Conservation (phyloP, 2,113 vertebrate species). For the Odocoileus virginianus region DNA sequence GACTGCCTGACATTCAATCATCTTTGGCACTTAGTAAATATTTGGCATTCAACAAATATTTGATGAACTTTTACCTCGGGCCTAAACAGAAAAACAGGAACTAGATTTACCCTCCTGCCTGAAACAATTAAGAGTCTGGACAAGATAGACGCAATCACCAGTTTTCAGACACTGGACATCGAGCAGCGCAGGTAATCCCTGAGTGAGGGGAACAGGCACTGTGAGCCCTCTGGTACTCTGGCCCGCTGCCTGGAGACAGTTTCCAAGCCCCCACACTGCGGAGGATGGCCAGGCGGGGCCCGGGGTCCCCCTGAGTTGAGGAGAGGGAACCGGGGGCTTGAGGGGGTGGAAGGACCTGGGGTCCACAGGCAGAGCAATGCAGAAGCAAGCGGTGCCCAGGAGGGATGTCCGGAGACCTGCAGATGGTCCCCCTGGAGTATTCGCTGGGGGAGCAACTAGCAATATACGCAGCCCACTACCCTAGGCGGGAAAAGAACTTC, state of each 20-base stretch:
- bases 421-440: accelerated
- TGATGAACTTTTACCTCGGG: neutral
- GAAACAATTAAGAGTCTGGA: neutral
- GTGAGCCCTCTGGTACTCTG: accelerated
- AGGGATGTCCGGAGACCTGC: accelerated
- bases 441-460: neutral
- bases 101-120: neutral
- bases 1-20: neutral
- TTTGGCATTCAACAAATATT: neutral
- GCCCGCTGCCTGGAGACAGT: neutral
- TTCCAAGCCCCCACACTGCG: neutral
- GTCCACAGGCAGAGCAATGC: neutral
- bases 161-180: neutral
- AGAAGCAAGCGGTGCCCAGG: accelerated
- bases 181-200: neutral
- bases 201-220: neutral
- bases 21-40: neutral
- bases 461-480: accelerated
- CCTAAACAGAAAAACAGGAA: neutral
- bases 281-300: neutral
- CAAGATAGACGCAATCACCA: neutral
- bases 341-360: neutral
- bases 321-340: too few relatives aligned
- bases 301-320: neutral
- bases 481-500: accelerated